phyloP scores from a whole-genome alignment of 1,140 invertebrate species.

The Pentalonia nigronervosa region DNA sequence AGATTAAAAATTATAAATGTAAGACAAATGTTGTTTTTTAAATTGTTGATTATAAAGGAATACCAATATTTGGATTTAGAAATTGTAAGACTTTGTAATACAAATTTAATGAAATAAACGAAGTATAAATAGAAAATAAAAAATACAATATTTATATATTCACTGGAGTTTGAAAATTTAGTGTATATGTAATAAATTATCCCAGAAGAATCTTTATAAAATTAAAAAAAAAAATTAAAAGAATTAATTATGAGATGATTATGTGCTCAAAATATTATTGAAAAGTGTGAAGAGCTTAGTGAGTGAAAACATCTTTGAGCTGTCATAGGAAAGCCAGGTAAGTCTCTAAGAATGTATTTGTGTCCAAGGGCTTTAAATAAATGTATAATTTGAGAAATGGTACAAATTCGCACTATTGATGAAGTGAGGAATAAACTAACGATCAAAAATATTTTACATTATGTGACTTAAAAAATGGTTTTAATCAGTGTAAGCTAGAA shows the following conservation, averaged over 20 bases:
- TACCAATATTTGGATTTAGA: constrained; percentile 5
- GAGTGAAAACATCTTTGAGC: constrained; percentile 63
- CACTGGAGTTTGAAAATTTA: not conserved
- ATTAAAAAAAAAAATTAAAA: not conserved
- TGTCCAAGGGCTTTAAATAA: constrained; percentile 32
- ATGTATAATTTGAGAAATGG: not conserved
- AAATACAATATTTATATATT: not conserved
- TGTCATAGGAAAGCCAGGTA: constrained; percentile 63
- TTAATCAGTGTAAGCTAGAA: not conserved
- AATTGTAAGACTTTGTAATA: constrained; percentile 7
- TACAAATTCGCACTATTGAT: not conserved
- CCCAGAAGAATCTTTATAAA: not conserved
- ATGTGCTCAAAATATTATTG: not conserved
- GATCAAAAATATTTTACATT: too few relatives aligned
- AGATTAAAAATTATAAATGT: not conserved
- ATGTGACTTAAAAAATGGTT: not conserved
- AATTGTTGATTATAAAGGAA: not conserved
- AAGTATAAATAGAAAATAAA: not conserved
- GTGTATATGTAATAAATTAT: not conserved
- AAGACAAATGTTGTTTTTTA: not conserved
- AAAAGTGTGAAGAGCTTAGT: not conserved
- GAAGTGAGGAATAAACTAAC: too few relatives aligned
- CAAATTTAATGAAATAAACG: not conserved
- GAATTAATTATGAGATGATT: not conserved
- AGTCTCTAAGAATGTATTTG: constrained; percentile 59